Evolutionary conservation across 2,797 vertebrate genomes (phyloP), one percentile per base, ranked within the genome.

Genomic region (Loriculus beryllinus): DNA sequence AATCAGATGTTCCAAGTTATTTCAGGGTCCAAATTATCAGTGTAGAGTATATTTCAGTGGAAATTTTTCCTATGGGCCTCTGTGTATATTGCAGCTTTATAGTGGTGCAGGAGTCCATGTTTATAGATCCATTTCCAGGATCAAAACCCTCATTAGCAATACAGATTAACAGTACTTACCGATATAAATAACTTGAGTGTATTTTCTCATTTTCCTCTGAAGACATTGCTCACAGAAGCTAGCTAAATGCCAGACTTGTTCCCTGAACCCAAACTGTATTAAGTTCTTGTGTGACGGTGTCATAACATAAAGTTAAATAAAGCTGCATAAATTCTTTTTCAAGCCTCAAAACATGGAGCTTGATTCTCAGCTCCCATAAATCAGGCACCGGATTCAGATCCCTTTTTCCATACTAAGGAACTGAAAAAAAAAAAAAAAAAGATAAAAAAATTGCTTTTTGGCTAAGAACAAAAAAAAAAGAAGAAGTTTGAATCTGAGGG

Each of bases 81-180:
- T 93, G 91, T 81, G 96, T 82, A 56, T 85, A 80, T 89, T 84
- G 64, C 62, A 83, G 91, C 92, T 96, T 84, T 65, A 20, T 14
- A n/a, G 89, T 63, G 37, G 82, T 74, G 48, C 80, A 63, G 67
- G 70, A 91, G 63, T 70, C 95, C 91, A 91, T 95, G 95, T 96
- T 94, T 95, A 95, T 93, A 92, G 93, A 92, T 94, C 95, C 93
- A 96, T 96, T 93, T 96, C 59, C 95, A 96, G 92, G 95, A 95
- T 95, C 95, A 95, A 96, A 95, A 79, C 87, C 89, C 92, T 95
- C 92, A 95, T 95, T 96, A 96, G 93, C 91, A 96, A 94, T 90
- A 95, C 93, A 92, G 95, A 96, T 96, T 96, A 97, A 96, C 93
- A 92, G 82, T 96, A 96, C 93, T 92, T 93, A 94, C 91, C 94